Evolutionary conservation across 2,113 vertebrate genomes (phyloP), one percentile per base, ranked within the genome.

Genomic region (Loxodonta africana): DNA sequence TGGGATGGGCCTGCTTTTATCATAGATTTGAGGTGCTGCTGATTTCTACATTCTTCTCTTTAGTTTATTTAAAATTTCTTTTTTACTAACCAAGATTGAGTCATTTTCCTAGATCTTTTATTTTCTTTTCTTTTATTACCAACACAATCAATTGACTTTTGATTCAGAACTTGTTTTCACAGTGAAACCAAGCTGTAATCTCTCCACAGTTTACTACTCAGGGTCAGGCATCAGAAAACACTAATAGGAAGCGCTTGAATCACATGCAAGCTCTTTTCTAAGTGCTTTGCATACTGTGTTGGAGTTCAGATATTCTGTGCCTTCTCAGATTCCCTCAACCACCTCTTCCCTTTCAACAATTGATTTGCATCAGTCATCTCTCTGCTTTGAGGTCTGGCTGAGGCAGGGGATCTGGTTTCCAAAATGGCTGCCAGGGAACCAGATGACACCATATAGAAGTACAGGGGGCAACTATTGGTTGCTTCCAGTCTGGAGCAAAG

Each of bases 81-180:
- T 77, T 71, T 51, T 6, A 48, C 21, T 60, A 7, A 60, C 44
- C 4, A 76, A 73, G 62, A 74, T n/a, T 53, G 44, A 84, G 17
- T 67, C 71, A 84, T 92, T 94, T 94, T 91, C 83, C 26, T 83
- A 69, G 30, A 86, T 73, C n/a, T 84, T 81, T 88, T 9, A n/a
- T 41, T 93, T 62, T 83, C 46, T 76, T 84, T 95, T 88, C 8
- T 90, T 81, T 90, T 51, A 88, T 74, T 53, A 71, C 33, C 73
- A 82, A 33, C 9, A 62, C 15, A 18, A 15, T 83, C 21, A 1
- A 5, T 37, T 83, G 26, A 73, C 10, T 88, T 80, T 90, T 25
- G 46, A 10, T 86, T 82, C 41, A 78, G 60, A 85, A 25, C 12
- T 90, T 37, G 44, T 92, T 84, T 90, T 67, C 41, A 37, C 71